These are phyloP conservation scores for Oceanites oceanicus DNA, from an alignment of 2,113 vertebrate genomes.

Conservation along the genomic window DNA sequence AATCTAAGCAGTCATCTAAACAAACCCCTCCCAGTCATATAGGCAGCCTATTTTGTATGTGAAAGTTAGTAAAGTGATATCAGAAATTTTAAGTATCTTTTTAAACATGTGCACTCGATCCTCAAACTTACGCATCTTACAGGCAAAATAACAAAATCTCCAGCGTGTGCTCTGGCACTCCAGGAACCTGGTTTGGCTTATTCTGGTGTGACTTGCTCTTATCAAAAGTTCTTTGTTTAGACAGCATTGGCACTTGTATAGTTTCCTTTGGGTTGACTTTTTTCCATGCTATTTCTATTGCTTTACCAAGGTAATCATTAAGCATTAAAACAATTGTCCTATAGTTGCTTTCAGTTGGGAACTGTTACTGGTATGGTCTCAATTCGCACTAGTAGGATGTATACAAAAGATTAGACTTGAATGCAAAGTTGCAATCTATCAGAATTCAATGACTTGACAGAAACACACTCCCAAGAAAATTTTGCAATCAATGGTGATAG, in stretches of 20 bases:
- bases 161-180: background rate
- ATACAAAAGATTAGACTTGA: background rate
- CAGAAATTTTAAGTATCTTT: background rate
- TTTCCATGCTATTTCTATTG: background rate
- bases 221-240: background rate
- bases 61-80: background rate
- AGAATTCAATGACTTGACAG: background rate
- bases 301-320: background rate
- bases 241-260: background rate
- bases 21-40: background rate
- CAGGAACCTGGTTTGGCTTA: background rate
- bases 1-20: background rate
- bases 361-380: background rate
- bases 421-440: background rate
- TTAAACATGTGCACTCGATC: rapidly evolving
- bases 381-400: rapidly evolving
- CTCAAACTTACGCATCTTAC: background rate
- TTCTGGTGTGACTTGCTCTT: background rate
- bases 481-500: background rate
- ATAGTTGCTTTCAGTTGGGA: background rate
- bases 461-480: background rate
- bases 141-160: background rate
- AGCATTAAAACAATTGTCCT: background rate
- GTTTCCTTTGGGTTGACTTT: background rate
- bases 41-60: background rate